A percentile compares a stretch with the other conserved stretches of the same genome.
Conservation (phyloP, 2,888 invertebrate species). For the Ornithoptera priamus region DNA sequence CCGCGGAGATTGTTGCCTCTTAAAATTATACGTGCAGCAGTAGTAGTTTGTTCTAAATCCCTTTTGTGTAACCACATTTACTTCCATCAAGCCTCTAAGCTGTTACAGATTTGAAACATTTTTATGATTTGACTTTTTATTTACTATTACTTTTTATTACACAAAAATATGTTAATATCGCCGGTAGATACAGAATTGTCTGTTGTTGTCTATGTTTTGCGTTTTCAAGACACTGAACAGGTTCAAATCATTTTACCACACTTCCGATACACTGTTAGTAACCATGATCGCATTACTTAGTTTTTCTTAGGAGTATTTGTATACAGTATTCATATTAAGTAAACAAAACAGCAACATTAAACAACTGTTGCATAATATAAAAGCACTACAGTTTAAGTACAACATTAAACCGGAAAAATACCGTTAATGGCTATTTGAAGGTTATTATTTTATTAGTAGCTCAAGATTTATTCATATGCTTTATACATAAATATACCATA, state of each 20-base stretch:
- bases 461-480: background rate
- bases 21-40: constrained; percentile 16
- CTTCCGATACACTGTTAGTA: background rate
- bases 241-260: background rate
- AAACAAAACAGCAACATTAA: background rate
- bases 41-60: constrained; percentile 11
- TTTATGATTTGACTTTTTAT: no score
- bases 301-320: background rate
- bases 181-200: no score
- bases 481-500: background rate
- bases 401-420: constrained; percentile 5
- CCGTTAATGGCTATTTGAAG: background rate
- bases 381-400: constrained; percentile 1
- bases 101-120: no score
- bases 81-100: no score
- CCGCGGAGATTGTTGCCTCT: constrained; percentile 22
- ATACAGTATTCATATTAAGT: background rate
- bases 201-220: no score
- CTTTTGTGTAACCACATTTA: constrained; percentile 4
- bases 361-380: constrained; percentile 7
- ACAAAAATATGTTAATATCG: no score
- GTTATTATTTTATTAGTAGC: background rate
- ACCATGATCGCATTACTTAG: background rate
- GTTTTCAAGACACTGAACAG: background rate
- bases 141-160: no score